Base-by-base conservation (phyloP, 2,113 vertebrate species). In the Polyodon spathula region DNA sequence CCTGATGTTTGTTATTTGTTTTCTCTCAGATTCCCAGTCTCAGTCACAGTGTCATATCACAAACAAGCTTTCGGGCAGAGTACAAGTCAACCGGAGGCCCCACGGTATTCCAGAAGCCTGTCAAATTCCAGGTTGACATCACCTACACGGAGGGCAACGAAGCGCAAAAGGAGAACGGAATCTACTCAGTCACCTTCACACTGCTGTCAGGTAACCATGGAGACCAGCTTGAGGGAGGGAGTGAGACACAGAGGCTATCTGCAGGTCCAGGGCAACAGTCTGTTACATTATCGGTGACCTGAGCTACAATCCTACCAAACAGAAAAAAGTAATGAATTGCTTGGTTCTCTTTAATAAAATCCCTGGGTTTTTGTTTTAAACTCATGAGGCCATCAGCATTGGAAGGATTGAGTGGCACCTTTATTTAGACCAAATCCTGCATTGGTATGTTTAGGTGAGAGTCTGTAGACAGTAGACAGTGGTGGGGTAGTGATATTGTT, bases 121-220 rank as follows among this genome's bases (percentile, higher is more conserved):
- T 99, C 66, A 96, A 93, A 81, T 99, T 99, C 79, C 96, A 99
- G 76, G 96, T 99, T 84, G 96, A 99, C 69, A 97, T 99, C 86
- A 99, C 94, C 44, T 98, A 99, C 86, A 94, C 93, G 0, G 95
- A 98, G 88, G 92, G 93, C 6, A 92, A 90, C 37, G 89, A 89
- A 12, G 89, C 92, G 0, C 92, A 93, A 61, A 98, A 98, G 77
- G 95, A 98, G 76, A 94, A 92, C 0, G 94, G 94, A 77, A 93
- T 99, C 83, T 99, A 99, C 84, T 98, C 96, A 0, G 96, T 99
- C 82, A 99, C 94, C 58, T 99, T 99, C 84, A 98, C 95, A 37
- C 89, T 99, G 68, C 84, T 99, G 79, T 99, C 96, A 86, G 96
- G 96, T 99, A 83, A 80, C 78, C 56, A 14, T 10, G 14, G 56